These are phyloP conservation scores for Globodera ellingtonae DNA, from an alignment of 1,140 invertebrate genomes.

Conservation along the genomic window DNA sequence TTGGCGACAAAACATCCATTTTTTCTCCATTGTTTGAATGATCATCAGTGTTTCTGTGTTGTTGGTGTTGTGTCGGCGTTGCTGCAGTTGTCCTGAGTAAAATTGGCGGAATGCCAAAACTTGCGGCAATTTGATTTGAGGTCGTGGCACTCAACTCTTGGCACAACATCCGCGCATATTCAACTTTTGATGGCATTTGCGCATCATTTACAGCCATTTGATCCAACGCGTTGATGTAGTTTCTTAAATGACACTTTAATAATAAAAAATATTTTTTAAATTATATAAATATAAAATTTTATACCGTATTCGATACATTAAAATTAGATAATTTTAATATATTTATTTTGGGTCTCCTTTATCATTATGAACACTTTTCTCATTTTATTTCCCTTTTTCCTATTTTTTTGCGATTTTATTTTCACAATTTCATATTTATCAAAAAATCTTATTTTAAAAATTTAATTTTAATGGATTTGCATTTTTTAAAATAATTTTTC, in stretches of 20 bases:
- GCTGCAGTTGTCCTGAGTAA: neutral
- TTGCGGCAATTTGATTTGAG: slow-evolving; percentile 58
- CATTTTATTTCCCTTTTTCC: neutral
- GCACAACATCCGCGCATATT: slow-evolving; percentile 54
- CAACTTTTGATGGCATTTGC: slow-evolving; percentile 49
- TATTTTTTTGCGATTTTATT: too few species aligned
- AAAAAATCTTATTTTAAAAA: too few species aligned
- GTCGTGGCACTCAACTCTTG: slow-evolving; percentile 61
- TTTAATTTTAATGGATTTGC: too few species aligned
- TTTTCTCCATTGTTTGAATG: too few species aligned
- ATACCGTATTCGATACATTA: neutral
- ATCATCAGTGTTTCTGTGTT: neutral
- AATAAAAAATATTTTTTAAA: neutral
- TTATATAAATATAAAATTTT: neutral
- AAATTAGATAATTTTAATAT: neutral
- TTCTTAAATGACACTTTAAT: slow-evolving; percentile 69
- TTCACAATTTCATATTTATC: too few species aligned
- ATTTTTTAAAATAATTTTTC: too few species aligned
- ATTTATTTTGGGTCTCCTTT: neutral
- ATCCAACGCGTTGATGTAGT: slow-evolving; percentile 77
- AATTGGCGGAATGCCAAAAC: slow-evolving; percentile 43
- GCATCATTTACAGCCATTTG: slow-evolving; percentile 66
- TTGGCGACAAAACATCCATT: neutral
- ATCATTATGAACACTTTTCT: neutral
- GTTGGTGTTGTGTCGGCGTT: neutral